Percentiles rank a stretch among this genome's conserved stretches.
These are phyloP conservation scores for Porites cylindrica DNA, from an alignment of 92 coral and sea anemone genomes.

Conservation along the genomic window DNA sequence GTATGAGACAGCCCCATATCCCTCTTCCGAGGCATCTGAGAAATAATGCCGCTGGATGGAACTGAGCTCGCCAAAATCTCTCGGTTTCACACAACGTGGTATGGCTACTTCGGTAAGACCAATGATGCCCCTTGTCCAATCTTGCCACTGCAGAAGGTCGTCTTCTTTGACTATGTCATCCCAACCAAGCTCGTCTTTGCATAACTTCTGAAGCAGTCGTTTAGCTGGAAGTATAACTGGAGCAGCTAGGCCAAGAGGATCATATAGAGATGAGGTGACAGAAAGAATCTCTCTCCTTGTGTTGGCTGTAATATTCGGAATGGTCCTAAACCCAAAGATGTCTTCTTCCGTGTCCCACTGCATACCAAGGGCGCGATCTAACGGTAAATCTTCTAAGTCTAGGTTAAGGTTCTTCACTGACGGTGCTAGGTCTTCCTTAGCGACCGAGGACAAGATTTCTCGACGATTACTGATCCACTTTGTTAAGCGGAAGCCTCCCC, in stretches of 20 bases:
- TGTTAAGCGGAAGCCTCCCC: too few species aligned
- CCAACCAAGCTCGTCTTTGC: slow-evolving; percentile 46
- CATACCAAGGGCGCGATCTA: too few species aligned
- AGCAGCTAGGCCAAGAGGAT: slow-evolving; percentile 52
- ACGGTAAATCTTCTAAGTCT: too few species aligned
- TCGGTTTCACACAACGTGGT: slow-evolving; percentile 41
- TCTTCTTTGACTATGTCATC: slow-evolving; percentile 33
- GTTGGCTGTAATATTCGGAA: neutral
- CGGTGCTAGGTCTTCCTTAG: too few species aligned
- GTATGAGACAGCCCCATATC: slow-evolving; percentile 54
- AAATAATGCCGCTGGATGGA: slow-evolving; percentile 33
- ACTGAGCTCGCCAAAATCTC: neutral
- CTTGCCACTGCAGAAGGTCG: slow-evolving; percentile 2
- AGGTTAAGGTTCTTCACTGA: slow-evolving; percentile 1
- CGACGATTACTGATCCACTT: too few species aligned
- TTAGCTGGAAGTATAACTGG: slow-evolving; percentile 45
- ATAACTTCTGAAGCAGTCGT: slow-evolving; percentile 28
- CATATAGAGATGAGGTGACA: slow-evolving; percentile 30
- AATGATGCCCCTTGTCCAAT: neutral
- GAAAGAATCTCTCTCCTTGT: slow-evolving; percentile 58
- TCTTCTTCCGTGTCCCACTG: slow-evolving; percentile 39
- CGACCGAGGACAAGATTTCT: too few species aligned
- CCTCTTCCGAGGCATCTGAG: slow-evolving; percentile 45
- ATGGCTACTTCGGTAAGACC: slow-evolving; percentile 13
- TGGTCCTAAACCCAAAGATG: slow-evolving; percentile 16